Conservation (phyloP, 2,888 invertebrate genomes). For the Drosophila nr. medialis region DNA sequence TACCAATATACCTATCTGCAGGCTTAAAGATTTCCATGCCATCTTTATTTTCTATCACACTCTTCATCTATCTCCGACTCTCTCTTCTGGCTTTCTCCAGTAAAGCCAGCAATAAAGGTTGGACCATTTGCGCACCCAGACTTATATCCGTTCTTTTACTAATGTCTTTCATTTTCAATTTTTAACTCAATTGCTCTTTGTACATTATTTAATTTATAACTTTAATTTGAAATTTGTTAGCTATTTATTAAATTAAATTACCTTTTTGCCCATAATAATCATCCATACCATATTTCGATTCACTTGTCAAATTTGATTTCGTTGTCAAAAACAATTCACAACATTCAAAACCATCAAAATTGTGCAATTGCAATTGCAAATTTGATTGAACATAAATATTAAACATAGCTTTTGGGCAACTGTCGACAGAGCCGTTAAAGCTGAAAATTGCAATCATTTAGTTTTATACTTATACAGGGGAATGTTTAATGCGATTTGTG, state of each 20-base stretch:
- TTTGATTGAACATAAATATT: constrained; percentile 12
- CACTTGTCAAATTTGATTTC: constrained; percentile 7
- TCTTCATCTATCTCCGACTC: too few species aligned
- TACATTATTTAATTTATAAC: not conserved
- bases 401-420: constrained; percentile 6
- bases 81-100: not conserved
- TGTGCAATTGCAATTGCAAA: constrained; percentile 8
- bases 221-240: not conserved
- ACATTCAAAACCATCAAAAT: not conserved
- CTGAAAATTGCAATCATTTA: constrained; percentile 9
- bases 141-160: not conserved
- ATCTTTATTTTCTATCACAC: not conserved
- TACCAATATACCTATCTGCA: not conserved
- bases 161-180: accelerated
- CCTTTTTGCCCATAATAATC: not conserved
- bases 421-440: constrained; percentile 6
- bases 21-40: accelerated
- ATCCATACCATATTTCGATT: not conserved
- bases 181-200: not conserved
- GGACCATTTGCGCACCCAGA: too few species aligned
- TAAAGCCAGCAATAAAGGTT: not conserved
- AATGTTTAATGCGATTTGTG: constrained; percentile 36
- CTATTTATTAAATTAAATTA: constrained; percentile 3
- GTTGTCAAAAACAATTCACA: not conserved
- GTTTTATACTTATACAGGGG: not conserved